Base-by-base conservation (phyloP, 2,113 vertebrate genomes). In the Anhinga rufa region DNA sequence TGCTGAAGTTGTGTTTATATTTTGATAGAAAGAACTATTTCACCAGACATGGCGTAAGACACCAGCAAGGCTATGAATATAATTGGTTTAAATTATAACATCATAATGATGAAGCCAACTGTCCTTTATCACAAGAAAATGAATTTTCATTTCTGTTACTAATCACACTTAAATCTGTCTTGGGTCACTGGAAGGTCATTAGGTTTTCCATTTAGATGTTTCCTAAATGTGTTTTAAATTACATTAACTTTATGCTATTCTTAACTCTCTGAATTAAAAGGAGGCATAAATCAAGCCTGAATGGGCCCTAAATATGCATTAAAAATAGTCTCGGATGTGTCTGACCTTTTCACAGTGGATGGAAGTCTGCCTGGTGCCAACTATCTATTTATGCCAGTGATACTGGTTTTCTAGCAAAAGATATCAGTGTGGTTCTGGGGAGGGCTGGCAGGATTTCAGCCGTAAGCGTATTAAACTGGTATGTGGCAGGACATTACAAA, bases 321-420 rank as follows among this genome's bases (percentile, higher is more conserved):
- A 78, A 65, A 96, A 96, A 91, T 91, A 88, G 55, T 25, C 60
- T 86, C 68, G 76, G 92, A 38, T 90, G 92, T 9, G 6, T 71
- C 52, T 95, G 92, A 93, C 82, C 81, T 86, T 78, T 94, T 64
- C 82, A 31, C 57, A 48, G 95, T 46, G 42, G 51, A 29, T 55
- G 60, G 55, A 90, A 72, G 61, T 86, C 76, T 95, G 88, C 60
- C 60, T 92, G 60, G 46, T 92, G 51, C 95, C 75, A 91, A 34
- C 74, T 71, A 16, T 80, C 92, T 84, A 8, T 74, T 88, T 81
- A 52, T 75, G 65, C 52, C 72, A 48, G 29, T 3, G 9, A 71
- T 87, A 51, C 76, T 82, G 71, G 69, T 83, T 90, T 95, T 93
- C 88, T 80, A 95, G 94, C 84, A 91, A 77, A 87, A 90, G 91